Evolutionary conservation across 2,888 invertebrate species (phyloP).

Genomic region (Drosophila austrosaltans): DNA sequence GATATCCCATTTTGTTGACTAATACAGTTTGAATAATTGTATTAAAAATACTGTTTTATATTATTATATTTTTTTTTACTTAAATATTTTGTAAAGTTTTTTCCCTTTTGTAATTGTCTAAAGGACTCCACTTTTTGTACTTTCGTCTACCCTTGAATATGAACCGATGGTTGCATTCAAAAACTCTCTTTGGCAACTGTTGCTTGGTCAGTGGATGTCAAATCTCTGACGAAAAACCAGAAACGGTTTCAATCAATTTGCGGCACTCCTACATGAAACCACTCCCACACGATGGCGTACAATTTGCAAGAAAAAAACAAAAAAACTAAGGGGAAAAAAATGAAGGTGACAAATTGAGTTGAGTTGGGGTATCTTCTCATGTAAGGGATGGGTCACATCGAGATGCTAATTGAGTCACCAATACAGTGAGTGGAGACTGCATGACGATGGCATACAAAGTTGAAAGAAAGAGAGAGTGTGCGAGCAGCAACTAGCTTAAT

Average conservation of each 20-base stretch:
- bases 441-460: no score
- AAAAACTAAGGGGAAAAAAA: background rate
- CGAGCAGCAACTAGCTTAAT: background rate
- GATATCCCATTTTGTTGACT: no score
- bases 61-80: no score
- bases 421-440: no score
- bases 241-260: constrained; percentile 2
- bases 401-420: constrained; percentile 7
- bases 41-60: no score
- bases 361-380: background rate
- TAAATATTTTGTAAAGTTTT: no score
- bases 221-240: constrained; percentile 5
- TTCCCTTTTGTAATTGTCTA: background rate
- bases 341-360: constrained; percentile 2
- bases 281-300: background rate
- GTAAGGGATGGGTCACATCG: background rate
- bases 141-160: background rate
- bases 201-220: background rate
- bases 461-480: background rate
- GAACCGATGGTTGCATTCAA: background rate
- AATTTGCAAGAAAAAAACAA: background rate
- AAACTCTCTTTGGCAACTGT: constrained; percentile 3
- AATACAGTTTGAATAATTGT: no score
- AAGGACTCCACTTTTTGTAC: background rate
- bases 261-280: background rate